Conservation (phyloP, 2,888 invertebrate genomes). For the Drosophila niveifrons region DNA sequence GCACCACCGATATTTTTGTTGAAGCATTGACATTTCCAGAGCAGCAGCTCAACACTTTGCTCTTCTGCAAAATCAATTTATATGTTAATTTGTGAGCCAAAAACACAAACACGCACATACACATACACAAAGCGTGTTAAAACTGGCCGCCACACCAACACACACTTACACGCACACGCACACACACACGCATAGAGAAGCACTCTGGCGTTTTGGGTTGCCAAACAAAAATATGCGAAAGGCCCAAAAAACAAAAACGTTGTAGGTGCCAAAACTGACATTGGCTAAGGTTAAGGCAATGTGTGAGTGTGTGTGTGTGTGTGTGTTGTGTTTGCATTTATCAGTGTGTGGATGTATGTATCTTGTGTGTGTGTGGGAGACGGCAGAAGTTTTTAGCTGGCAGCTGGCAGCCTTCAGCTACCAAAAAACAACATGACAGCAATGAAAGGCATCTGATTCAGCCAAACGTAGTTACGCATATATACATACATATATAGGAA, state of each 20-base stretch:
- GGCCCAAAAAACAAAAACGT: constrained; percentile 45
- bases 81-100: constrained; percentile 78
- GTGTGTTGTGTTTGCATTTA: constrained; percentile 1
- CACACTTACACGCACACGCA: not conserved
- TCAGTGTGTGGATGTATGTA: constrained; percentile 6
- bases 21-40: constrained; percentile 58
- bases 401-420: constrained; percentile 63
- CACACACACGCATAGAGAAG: not conserved
- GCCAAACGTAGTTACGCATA: constrained; percentile 1
- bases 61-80: constrained; percentile 77
- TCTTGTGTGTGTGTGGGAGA: constrained; percentile 29
- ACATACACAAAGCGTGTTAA: constrained; percentile 37
- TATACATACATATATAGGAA: constrained; percentile 5
- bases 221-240: constrained; percentile 65
- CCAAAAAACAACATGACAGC: constrained; percentile 66
- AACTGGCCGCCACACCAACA: constrained; percentile 31
- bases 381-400: constrained; percentile 60
- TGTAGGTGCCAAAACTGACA: constrained; percentile 75
- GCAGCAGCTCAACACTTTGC: constrained; percentile 65
- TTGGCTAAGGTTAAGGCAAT: constrained; percentile 62
- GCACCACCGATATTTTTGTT: constrained; percentile 1
- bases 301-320: constrained; percentile 15
- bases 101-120: constrained; percentile 41
- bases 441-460: constrained; percentile 49
- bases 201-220: constrained; percentile 15